Base-by-base conservation (phyloP, 2,888 invertebrate species). In the Lamellibrachia satsuma region DNA sequence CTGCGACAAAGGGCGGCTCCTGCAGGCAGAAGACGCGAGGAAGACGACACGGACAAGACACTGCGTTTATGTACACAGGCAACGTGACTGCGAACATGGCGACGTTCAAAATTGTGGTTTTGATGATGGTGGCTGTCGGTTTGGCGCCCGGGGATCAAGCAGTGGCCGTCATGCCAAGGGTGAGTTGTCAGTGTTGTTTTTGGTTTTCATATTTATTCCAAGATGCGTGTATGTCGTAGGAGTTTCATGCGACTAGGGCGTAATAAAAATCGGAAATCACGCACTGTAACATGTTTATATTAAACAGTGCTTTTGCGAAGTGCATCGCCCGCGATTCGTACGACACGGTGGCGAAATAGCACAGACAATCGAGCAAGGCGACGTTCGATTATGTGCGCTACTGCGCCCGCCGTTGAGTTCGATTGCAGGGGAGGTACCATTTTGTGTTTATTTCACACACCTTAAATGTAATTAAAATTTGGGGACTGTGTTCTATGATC, bases 1-100 rank as follows among this genome's bases (percentile, higher is more conserved):
- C 22, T 75, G 22, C 75, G n/a, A 75, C 75, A 75, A 75, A 39
- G 22, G 22, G 75, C 75, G 75, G 75, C 22, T 75, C 75, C 75
- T 75, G 75, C 75, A n/a, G 75, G 75, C 75, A 75, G 75, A 75
- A 75, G 75, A 75, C 75, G 75, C 75, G 75, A 75, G 22, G 75
- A 75, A 11, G 39, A 39, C 39, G 39, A 39, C 39, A 75, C 15
- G 75, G 22, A 75, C 75, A 55, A 9, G 55, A 7, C 39, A 39
- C 39, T 39, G 39, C 55, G 55, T 55, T 55, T 9, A 55, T 7
- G 55, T 9, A 9, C 55, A 55, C 55, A 55, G 55, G 9, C 55
- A 75, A 11, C 75, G 75, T 75, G 75, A 39, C 39, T 39, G 39
- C 39, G 39, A 75, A 75, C 75, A 75, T 75, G 75, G 75, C 75